Evolutionary conservation across 2,888 invertebrate genomes (phyloP), one percentile per base, ranked within the genome.

Genomic region (Lissocephala sabroskyi): DNA sequence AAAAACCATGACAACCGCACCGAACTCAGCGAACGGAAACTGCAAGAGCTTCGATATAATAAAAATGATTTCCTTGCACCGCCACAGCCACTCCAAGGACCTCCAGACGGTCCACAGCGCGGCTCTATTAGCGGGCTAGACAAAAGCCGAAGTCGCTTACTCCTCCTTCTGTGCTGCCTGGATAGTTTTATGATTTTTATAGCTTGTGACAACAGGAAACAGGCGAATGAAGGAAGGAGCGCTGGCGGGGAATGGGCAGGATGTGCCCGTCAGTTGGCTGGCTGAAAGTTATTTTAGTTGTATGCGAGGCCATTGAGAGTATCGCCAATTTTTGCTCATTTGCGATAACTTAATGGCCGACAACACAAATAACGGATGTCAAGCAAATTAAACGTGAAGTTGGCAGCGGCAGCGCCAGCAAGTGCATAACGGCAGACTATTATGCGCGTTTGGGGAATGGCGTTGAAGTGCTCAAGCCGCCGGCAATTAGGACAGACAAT

Each of bases 131-230:
- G 79, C 61, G 59, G 33, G 43, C 57, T 45, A 65, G 70, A 74
- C 70, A 70, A 70, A 66, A 74, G 49, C 50, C 48, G 37, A 50
- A 35, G 16, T 33, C 29, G 5, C 36, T n/a, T n/a, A n/a, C n/a
- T n/a, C n/a, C 11, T 6, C 11, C 14, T 19, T 10, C 18, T 9
- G 29, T 17, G 41, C 23, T 49, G 55, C 52, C 51, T 62, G 77
- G 66, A 73, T 73, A 65, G 67, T 75, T 77, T 73, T 79, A 79
- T 75, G 77, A 75, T 67, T 66, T 65, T 70, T 49, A 73, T 74
- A 55, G 71, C 67, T 56, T 61, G 54, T 73, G 71, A 73, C 71
- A 67, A 59, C 62, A 57, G 62, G 59, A 60, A 14, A 23, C 41
- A n/a, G n/a, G n/a, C n/a, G n/a, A n/a, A n/a, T n/a, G n/a, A n/a